These are phyloP conservation scores for Carassius carassius DNA, from an alignment of 2,113 vertebrate genomes.

Conservation along the genomic window DNA sequence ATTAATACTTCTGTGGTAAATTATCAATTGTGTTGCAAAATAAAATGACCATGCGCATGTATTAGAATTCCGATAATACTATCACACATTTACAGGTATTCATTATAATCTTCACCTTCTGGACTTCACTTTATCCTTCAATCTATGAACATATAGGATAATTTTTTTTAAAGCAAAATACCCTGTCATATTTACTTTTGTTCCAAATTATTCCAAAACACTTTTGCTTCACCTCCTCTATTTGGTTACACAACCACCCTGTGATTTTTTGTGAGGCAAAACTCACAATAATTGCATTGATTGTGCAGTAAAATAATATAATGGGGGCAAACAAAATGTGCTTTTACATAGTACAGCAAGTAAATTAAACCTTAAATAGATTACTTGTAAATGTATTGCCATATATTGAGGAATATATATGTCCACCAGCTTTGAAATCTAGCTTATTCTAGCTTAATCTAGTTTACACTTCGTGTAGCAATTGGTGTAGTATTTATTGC, in stretches of 20 bases:
- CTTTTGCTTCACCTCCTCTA: neutral
- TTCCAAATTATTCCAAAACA: neutral
- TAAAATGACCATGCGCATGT: neutral
- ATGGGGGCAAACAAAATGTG: conserved; percentile 49
- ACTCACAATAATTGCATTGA: conserved; percentile 71
- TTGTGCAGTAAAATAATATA: conserved; percentile 63
- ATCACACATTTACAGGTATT: neutral
- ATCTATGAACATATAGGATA: neutral
- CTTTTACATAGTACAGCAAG: conserved; percentile 11
- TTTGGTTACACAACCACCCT: conserved; percentile 46
- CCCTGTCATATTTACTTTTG: neutral
- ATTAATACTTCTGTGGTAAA: conserved; percentile 27
- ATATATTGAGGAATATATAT: neutral
- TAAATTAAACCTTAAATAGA: neutral
- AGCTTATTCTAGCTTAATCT: too few species aligned
- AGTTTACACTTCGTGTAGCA: neutral
- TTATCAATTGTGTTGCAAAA: neutral
- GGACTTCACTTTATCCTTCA: neutral
- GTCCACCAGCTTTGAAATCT: neutral
- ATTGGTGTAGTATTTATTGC: neutral
- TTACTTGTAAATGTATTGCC: neutral
- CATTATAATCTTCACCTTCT: neutral
- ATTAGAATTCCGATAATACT: neutral
- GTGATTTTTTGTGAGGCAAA: conserved; percentile 47
- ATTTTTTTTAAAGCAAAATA: neutral